Base-by-base conservation (phyloP, 2,888 invertebrate genomes). In the Stomorhina lunata region DNA sequence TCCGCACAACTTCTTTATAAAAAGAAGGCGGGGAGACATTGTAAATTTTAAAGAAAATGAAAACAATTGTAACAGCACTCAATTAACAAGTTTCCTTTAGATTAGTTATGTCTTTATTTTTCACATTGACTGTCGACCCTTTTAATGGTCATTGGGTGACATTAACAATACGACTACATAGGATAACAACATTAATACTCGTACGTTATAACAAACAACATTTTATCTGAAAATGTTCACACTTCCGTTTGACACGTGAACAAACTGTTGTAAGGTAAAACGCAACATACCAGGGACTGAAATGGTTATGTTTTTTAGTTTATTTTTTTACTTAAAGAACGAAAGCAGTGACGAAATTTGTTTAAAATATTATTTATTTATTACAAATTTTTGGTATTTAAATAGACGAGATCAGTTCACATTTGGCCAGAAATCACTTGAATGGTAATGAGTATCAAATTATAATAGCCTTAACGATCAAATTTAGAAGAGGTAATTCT, bases 221-320 rank as follows among this genome's bases (percentile, higher is more conserved):
- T 81, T 84, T 85, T 84, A 81, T 85, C 69, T 69, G 59, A 61
- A 75, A 85, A 86, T 84, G 84, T 85, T 86, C 83, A 86, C 86
- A 86, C 85, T 86, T 85, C 85, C 85, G 83, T 68, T 32, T 76
- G 83, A 69, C 80, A 86, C 86, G 86, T 86, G 86, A 84, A 81
- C 81, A 81, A 79, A 81, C 78, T 73, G 66, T 45, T 59, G 66
- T 57, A 73, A 80, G 73, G 72, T 66, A 48, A 43, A 80, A 50
- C 40, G 66, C 34, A 66, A 48, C 71, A 63, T 37, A 61, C 53
- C 55, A 71, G n/a, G 29, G n/a, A n/a, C 22, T 20, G 22, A 15
- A 32, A 32, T 15, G n/a, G n/a, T n/a, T n/a, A n/a, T n/a, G n/a
- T n/a, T n/a, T n/a, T n/a, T n/a, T n/a, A n/a, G n/a, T n/a, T n/a